Percentiles rank a stretch among this genome's conserved stretches.
These are phyloP conservation scores for Drosophila fuyamai DNA, from an alignment of 1,140 invertebrate species.

Conservation along the genomic window DNA sequence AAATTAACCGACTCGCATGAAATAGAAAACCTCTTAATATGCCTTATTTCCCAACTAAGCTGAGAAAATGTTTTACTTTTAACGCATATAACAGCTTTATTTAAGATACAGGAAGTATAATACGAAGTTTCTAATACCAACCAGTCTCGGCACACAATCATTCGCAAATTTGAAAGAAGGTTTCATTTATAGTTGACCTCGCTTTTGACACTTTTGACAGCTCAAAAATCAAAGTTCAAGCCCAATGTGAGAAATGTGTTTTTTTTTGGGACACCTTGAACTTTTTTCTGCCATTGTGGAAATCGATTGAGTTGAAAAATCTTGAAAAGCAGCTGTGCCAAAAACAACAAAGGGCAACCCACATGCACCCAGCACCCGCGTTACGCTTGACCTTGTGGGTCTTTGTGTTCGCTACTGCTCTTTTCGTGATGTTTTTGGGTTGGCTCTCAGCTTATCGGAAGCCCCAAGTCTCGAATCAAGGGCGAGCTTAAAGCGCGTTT, in stretches of 20 bases:
- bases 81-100: neutral
- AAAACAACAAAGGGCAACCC: constrained; percentile 12
- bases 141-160: constrained; percentile 3
- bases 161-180: constrained; percentile 31
- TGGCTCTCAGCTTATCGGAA: constrained; percentile 61
- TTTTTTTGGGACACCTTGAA: constrained; percentile 31
- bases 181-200: constrained; percentile 48
- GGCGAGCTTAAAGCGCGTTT: constrained; percentile 40
- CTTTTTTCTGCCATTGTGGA: constrained; percentile 33
- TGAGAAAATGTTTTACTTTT: too few species aligned
- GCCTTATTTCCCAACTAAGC: too few species aligned
- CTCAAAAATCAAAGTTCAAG: constrained; percentile 52
- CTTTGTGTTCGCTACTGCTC: constrained; percentile 11
- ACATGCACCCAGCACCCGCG: constrained; percentile 31
- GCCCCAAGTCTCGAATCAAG: constrained; percentile 63
- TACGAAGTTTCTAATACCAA: neutral
- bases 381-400: constrained; percentile 55
- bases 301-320: constrained; percentile 31
- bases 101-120: constrained; percentile 30
- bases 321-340: constrained; percentile 17
- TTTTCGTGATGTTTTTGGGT: constrained; percentile 63
- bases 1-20: neutral
- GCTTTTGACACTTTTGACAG: constrained; percentile 34
- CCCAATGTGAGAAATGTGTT: constrained; percentile 16
- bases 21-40: too few species aligned